These are phyloP conservation scores for Syrrhaptes paradoxus DNA, from an alignment of 2,113 vertebrate species.

Conservation along the genomic window DNA sequence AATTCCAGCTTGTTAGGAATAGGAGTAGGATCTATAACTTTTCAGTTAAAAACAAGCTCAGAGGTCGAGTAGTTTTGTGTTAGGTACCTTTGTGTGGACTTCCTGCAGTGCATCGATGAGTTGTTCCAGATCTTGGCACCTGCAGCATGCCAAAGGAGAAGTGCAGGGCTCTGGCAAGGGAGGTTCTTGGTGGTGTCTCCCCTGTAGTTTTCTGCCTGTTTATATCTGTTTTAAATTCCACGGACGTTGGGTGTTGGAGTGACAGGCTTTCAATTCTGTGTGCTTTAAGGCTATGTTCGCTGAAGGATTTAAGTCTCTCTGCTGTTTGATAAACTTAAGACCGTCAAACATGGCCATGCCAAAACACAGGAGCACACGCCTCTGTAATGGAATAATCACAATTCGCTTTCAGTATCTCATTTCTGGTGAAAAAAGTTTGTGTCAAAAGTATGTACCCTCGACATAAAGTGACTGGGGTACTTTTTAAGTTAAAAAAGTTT, in stretches of 20 bases:
- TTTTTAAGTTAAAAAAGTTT: not conserved
- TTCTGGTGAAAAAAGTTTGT: not conserved
- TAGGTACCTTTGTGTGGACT: not conserved
- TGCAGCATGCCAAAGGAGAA: not conserved
- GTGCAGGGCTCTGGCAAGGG: not conserved
- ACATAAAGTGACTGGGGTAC: not conserved
- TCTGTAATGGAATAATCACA: not conserved
- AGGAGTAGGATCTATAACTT: not conserved
- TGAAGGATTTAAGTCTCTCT: not conserved
- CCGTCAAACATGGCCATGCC: not conserved
- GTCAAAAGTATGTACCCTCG: not conserved
- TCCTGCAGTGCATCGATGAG: accelerated
- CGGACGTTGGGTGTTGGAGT: not conserved
- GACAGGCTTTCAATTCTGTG: not conserved
- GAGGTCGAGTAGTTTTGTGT: not conserved
- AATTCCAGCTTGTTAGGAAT: not conserved
- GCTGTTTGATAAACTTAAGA: not conserved
- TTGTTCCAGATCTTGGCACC: not conserved
- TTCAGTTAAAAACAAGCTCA: not conserved
- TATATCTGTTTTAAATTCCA: not conserved
- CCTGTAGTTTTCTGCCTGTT: not conserved
- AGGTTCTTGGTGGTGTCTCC: not conserved
- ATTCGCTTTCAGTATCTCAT: not conserved
- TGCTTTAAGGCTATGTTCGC: not conserved
- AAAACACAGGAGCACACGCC: not conserved